Base-by-base conservation (phyloP, 2,113 vertebrate genomes). In the Gopherus evgoodei region DNA sequence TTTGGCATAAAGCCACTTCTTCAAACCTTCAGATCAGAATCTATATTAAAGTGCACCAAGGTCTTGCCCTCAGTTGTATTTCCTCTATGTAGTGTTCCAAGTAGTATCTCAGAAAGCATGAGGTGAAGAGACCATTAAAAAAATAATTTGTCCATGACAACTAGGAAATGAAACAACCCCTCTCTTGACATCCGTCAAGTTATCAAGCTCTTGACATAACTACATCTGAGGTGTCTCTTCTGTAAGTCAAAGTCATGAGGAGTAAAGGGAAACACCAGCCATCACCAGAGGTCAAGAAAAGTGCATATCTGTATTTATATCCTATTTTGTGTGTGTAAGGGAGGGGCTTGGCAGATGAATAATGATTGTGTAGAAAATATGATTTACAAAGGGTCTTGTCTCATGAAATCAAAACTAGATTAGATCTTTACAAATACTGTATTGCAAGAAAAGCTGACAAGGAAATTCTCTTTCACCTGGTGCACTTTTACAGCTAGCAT, bases 81-180 rank as follows among this genome's bases (percentile, higher is more conserved):
- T 94, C n/a, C 50, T 65, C 87, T 88, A 83, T 86, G 62, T 22
- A 82, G 2, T 86, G 14, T 84, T 84, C 49, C 78, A 94, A 95
- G n/a, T 69, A 96, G 54, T 49, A 81, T 59, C 44, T 97, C 83
- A 86, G 90, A 96, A 87, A 27, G 27, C 47, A 29, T 27, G 59
- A 96, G 13, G 35, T 84, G 85, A 27, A 79, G 75, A 96, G 16
- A 91, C 25, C 42, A 91, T 91, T 93, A 86, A 87, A 96, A 95
- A 54, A 49, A 91, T 50, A 4, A 42, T 91, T 95, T 94, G 53
- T 94, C 62, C n/a, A 54, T 94, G 75, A 85, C 85, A 96, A 16
- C 35, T 35, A 93, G 80, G 81, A 97, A 96, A 89, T 88, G 44
- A 96, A 96, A 94, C 89, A 86, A 86, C 5, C 19, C 24, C 31